Conservation (phyloP, 2,113 vertebrate genomes). For the Sapajus apella region DNA sequence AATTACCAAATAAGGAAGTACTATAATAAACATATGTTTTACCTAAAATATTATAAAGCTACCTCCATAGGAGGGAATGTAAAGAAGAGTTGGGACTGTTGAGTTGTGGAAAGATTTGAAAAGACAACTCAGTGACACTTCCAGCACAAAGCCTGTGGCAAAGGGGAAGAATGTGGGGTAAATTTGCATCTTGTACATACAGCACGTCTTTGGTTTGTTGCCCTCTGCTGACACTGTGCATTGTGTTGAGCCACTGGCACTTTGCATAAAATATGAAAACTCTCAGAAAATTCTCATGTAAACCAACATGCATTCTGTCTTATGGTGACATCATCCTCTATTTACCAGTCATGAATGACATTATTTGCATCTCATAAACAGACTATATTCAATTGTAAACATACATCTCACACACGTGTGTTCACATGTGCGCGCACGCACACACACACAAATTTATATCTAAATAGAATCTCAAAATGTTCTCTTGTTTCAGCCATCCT, state of each 20-base stretch:
- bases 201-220: neutral
- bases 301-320: neutral
- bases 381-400: neutral
- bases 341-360: neutral
- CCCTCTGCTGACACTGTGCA: neutral
- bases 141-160: neutral
- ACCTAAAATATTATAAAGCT: neutral
- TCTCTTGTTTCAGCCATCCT: neutral
- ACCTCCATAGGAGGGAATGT: neutral
- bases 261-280: neutral
- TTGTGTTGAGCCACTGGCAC: neutral
- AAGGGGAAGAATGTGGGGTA: neutral
- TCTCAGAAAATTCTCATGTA: neutral
- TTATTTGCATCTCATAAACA: slow-evolving; percentile 1
- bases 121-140: neutral
- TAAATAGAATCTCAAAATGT: neutral
- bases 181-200: too few species aligned
- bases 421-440: too few species aligned
- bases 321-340: neutral
- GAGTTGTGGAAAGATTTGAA: neutral
- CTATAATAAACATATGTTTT: neutral
- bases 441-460: neutral
- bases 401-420: neutral
- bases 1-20: neutral
- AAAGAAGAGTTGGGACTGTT: neutral